Evolutionary conservation across 2,888 invertebrate genomes (phyloP).

Genomic region (Conomelus anceps): DNA sequence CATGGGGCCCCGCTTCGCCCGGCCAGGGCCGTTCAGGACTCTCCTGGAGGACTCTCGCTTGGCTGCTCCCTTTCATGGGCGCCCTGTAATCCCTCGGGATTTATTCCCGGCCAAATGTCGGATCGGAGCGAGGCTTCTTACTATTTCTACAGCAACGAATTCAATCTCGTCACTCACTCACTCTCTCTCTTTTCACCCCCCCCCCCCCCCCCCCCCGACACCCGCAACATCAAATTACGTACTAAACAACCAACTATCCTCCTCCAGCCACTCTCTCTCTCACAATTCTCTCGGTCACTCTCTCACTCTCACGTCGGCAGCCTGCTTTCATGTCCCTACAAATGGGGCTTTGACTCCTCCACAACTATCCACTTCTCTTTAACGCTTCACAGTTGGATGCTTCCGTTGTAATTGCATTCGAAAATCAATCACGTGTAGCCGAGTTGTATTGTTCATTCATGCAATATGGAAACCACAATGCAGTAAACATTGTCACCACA

Average conservation of each 20-base stretch:
- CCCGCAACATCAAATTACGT: not conserved
- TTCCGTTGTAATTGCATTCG: not conserved
- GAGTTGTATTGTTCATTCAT: not conserved
- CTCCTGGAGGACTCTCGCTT: constrained; percentile 8
- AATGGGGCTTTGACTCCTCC: not conserved
- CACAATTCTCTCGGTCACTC: too few relatives aligned
- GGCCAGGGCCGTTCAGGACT: not conserved
- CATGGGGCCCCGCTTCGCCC: not conserved
- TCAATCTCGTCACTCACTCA: too few relatives aligned
- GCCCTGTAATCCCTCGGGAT: constrained; percentile 5
- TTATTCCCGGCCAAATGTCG: constrained; percentile 7
- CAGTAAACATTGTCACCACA: not conserved
- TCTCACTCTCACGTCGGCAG: not conserved
- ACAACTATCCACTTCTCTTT: not conserved
- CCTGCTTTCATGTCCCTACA: not conserved
- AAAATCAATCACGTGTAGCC: not conserved
- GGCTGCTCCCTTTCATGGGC: constrained; percentile 1
- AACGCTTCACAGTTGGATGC: not conserved
- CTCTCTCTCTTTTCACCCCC: too few relatives aligned
- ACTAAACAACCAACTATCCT: not conserved
- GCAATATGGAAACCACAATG: not conserved
- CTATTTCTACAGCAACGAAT: not conserved
- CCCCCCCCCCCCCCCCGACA: not conserved
- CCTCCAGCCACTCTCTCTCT: too few relatives aligned
- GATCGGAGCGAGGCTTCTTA: not conserved